phyloP scores from a whole-genome alignment of 30 jellyfish, hydroid and myxozoan species.

The Hydractinia echinata region DNA sequence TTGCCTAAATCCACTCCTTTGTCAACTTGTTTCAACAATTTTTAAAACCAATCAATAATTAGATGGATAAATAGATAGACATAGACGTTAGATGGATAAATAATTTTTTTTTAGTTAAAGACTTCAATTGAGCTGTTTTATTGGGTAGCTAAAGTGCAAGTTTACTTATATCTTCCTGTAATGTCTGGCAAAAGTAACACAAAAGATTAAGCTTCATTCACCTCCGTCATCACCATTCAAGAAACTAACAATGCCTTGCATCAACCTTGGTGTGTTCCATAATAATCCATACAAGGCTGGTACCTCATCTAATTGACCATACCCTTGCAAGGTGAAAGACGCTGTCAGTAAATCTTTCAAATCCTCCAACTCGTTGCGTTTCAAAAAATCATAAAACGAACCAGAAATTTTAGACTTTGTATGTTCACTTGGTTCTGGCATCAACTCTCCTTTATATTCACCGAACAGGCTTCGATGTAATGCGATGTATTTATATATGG shows the following conservation, averaged over 20 bases:
- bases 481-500: constrained; percentile 28
- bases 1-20: too few relatives aligned
- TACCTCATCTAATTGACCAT: constrained; percentile 74
- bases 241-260: constrained; percentile 42
- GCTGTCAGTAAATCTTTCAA: constrained; percentile 47
- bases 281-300: constrained; percentile 72
- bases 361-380: constrained; percentile 37
- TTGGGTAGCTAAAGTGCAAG: too few relatives aligned
- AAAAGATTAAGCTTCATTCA: background rate
- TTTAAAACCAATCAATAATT: too few relatives aligned
- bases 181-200: background rate
- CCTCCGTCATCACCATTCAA: constrained; percentile 22
- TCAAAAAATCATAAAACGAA: constrained; percentile 50
- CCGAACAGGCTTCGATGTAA: constrained; percentile 58
- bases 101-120: too few relatives aligned
- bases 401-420: constrained; percentile 51
- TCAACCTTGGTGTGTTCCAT: constrained; percentile 78
- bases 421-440: constrained; percentile 56
- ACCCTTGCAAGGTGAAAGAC: constrained; percentile 68
- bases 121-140: too few relatives aligned
- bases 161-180: too few relatives aligned
- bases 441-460: constrained; percentile 60
- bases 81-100: too few relatives aligned
- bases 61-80: too few relatives aligned
- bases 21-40: too few relatives aligned